Evolutionary conservation across 1,140 invertebrate genomes (phyloP), one percentile per base, ranked within the genome.

Genomic region (Melanaphis sacchari): DNA sequence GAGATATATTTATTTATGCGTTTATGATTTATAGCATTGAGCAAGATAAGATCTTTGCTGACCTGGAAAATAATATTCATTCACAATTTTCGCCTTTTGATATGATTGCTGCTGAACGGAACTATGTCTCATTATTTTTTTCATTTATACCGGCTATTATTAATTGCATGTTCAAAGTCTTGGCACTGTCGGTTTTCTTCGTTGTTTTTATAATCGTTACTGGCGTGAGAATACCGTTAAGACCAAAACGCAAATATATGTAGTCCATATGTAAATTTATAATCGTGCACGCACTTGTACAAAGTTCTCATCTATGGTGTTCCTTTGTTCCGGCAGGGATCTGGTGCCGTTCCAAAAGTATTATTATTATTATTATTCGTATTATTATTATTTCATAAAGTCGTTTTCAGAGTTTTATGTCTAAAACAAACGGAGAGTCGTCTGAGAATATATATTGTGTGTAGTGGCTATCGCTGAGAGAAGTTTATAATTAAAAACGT

Each of bases 401-500:
- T 84, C 46, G 81, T 93, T 54, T 93, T 93, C 91, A 46, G 21
- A 93, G 81, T 93, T 93, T 93, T 41, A 52, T 26, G n/a, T 49
- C 76, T 15, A 85, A 93, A 84, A 84, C 91, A 93, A 92, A 93
- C 81, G 81, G 43, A 85, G 36, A 40, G 22, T 52, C 76, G 24
- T 54, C 91, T 84, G 91, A 9, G 43, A 52, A 85, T 54, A n/a
- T 76, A 76, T 81, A 66, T 46, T 40, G 81, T 24, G 81, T 38
- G 91, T 31, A 93, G 81, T 93, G 91, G 91, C 66, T 93, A 93
- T 85, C 54, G 22, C 11, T 85, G 81, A n/a, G 81, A 93, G 91
- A 93, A 93, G 46, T 93, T 93, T 93, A 85, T 93, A 93, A 93
- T 93, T 93, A 93, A 93, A 93, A 93, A 84, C 46, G 91, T 93